Evolutionary conservation across 2,797 vertebrate species (phyloP), one percentile per base, ranked within the genome.

Genomic region (Rhabdophis nuchalis): DNA sequence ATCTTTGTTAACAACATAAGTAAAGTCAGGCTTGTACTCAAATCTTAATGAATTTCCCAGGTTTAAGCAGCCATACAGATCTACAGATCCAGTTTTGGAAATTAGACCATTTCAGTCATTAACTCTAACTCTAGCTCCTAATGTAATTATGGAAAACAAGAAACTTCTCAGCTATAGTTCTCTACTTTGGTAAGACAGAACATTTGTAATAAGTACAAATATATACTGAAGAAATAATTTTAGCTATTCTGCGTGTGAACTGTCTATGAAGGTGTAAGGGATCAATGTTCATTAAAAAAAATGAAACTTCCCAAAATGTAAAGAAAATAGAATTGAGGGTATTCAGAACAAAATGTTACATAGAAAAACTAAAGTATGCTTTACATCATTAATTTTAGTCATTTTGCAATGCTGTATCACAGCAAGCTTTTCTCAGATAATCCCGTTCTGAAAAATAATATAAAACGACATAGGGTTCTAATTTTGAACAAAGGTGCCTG

Each of bases 301-400:
- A 77, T n/a, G 52, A 94, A 95, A 89, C 1, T 2, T 93, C 46
- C 46, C 5, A 3, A 61, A 87, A 93, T 90, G 1, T 85, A 89
- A 56, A 46, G 36, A 46, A 94, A 93, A 86, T 90, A 23, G 32
- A 60, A 89, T 32, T 95, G 88, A 93, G 85, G 58, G 89, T 61
- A 72, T 92, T 94, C 46, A 72, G 89, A 93, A 32, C 93, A 56
- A 95, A 93, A n/a, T n/a, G 5, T 90, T 94, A 36, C 25, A 93
- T 94, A 93, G 50, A 91, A 89, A 52, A 91, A 91, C 92, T 20
- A 90, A 72, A 94, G 3, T 87, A 72, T 92, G 1, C 93, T 96
- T 94, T 88, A 92, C n/a, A 89, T 91, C 64, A 93, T 91, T 92
- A 89, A 92, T 52, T 91, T 93, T 88, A 93, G 94, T 96, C 92